Conservation (phyloP, 2,113 vertebrate species). For the Callorhinus ursinus region DNA sequence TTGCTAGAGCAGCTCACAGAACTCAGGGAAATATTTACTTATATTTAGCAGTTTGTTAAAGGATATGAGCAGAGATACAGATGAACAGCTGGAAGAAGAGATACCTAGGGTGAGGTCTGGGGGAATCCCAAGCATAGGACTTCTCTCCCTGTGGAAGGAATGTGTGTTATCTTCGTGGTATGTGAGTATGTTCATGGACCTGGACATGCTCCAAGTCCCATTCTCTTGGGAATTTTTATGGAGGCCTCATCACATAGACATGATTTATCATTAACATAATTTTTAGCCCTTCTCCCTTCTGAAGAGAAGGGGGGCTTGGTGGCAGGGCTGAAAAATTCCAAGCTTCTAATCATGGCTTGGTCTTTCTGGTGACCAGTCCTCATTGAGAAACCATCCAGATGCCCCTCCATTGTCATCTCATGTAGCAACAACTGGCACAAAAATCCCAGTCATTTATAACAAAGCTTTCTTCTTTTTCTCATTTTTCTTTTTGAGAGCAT, state of each 20-base stretch:
- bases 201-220: not conserved
- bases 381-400: not conserved
- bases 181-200: not conserved
- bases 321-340: not conserved
- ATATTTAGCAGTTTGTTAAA: not conserved
- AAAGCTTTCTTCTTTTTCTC: not conserved
- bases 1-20: not conserved
- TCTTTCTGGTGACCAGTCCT: not conserved
- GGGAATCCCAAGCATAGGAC: not conserved
- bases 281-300: not conserved
- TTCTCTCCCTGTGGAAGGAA: not conserved
- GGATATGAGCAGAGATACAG: not conserved
- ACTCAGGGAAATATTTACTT: not conserved
- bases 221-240: not conserved
- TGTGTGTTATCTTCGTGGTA: not conserved
- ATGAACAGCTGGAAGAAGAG: not conserved
- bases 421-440: not conserved
- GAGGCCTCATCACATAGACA: not conserved
- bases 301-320: not conserved
- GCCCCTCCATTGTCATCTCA: not conserved
- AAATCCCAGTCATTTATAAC: not conserved
- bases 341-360: not conserved
- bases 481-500: not conserved
- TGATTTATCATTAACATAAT: not conserved
- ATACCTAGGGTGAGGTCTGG: not conserved